phyloP scores from a whole-genome alignment of 2,113 vertebrate genomes.

The Thamnaconus septentrionalis region DNA sequence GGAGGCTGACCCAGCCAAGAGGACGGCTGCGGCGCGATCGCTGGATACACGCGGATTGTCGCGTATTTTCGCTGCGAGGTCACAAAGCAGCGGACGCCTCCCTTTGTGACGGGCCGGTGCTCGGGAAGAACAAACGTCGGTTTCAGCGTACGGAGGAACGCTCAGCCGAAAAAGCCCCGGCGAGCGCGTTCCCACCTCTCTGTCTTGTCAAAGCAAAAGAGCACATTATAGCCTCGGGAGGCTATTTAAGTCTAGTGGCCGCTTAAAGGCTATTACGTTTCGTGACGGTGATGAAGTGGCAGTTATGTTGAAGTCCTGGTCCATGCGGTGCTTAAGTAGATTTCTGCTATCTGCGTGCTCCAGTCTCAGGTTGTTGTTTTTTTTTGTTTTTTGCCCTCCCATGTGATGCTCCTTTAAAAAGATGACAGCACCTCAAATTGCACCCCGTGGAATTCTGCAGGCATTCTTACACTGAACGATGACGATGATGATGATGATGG shows the following conservation, averaged over 20 bases:
- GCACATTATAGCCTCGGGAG: conserved; percentile 57
- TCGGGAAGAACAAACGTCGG: neutral
- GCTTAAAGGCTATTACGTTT: conserved; percentile 54
- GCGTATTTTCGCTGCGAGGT: neutral
- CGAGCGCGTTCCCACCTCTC: conserved; percentile 40
- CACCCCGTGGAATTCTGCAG: conserved; percentile 49
- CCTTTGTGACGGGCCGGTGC: neutral
- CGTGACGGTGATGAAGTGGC: conserved; percentile 60
- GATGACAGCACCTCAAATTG: conserved; percentile 40
- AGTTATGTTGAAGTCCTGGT: conserved; percentile 34
- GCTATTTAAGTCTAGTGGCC: conserved; percentile 50
- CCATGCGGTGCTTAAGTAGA: conserved; percentile 43
- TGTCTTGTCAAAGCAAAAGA: conserved; percentile 59
- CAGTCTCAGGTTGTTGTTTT: neutral
- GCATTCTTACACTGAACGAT: conserved; percentile 33
- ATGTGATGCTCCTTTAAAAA: conserved; percentile 51
- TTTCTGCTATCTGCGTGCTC: conserved; percentile 41
- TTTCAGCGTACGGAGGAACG: too few species aligned
- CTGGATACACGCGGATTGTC: too few species aligned
- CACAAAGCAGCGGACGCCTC: neutral
- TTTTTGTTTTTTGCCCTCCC: neutral
- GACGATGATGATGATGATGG: too few species aligned
- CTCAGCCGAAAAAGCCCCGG: too few species aligned
- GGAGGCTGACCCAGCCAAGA: too few species aligned
- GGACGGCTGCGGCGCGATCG: too few species aligned